Conservation (phyloP, 2,113 vertebrate species). For the Hyperopisus bebe region DNA sequence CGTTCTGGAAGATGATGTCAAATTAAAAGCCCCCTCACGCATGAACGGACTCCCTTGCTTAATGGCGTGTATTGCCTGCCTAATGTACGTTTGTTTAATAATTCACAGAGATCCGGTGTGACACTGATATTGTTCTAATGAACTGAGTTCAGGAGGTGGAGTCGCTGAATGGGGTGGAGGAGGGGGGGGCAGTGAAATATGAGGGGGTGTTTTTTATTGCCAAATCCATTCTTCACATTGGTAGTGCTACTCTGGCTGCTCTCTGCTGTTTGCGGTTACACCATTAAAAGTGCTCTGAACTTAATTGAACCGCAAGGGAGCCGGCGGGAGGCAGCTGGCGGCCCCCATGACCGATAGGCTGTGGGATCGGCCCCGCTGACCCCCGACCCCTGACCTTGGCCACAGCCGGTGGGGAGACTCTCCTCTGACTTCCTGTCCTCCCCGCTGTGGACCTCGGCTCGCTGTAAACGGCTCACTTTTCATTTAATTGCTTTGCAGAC, state of each 20-base stretch:
- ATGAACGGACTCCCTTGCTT: background rate
- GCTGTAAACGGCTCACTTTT: background rate
- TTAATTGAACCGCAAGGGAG: background rate
- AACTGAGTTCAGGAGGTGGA: background rate
- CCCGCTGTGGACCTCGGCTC: constrained; percentile 2
- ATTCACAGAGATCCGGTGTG: background rate
- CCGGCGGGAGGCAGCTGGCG: background rate
- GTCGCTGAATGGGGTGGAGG: background rate
- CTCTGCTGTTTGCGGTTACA: background rate
- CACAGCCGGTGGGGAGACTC: constrained; percentile 19
- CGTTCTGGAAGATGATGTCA: background rate
- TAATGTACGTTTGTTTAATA: background rate
- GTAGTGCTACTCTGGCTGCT: background rate
- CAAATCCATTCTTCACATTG: background rate
- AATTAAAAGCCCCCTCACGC: background rate
- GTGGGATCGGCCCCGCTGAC: constrained; percentile 14
- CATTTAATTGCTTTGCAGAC: background rate
- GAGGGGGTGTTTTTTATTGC: background rate
- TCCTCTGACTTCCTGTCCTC: constrained; percentile 20
- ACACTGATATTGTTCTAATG: background rate
- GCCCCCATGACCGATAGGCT: background rate
- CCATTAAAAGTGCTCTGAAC: background rate
- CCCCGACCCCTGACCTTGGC: constrained; percentile 28
- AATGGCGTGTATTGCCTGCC: background rate
- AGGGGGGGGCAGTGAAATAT: background rate